Conservation (phyloP, 2,113 vertebrate genomes). For the Calidris pugnax region DNA sequence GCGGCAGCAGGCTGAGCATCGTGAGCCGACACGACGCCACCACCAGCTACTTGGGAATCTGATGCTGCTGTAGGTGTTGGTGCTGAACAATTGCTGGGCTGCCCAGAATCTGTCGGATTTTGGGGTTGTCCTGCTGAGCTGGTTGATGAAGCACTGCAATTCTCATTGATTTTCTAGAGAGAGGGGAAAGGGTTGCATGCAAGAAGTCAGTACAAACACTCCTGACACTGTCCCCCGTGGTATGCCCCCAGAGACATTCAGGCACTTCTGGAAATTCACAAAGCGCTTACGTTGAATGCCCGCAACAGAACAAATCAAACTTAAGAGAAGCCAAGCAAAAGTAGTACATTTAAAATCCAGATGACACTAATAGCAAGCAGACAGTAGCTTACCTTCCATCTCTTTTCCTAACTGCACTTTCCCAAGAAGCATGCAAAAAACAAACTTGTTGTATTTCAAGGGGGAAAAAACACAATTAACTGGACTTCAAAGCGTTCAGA, state of each 20-base stretch:
- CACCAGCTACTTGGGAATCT: constrained; percentile 14
- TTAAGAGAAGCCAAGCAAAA: constrained; percentile 45
- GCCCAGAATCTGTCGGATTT: constrained; percentile 22
- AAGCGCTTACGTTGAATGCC: not conserved
- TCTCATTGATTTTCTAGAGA: constrained; percentile 73
- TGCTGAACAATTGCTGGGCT: constrained; percentile 35
- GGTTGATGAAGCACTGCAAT: constrained; percentile 29
- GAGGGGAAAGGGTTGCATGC: not conserved
- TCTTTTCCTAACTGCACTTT: constrained; percentile 80
- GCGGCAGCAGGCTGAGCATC: constrained; percentile 23
- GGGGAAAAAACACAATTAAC: constrained; percentile 36
- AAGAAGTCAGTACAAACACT: not conserved
- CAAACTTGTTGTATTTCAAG: constrained; percentile 70
- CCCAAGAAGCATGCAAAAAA: constrained; percentile 84
- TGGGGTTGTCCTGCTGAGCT: constrained; percentile 28
- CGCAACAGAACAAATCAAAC: not conserved
- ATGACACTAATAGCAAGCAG: constrained; percentile 38
- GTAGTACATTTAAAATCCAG: constrained; percentile 7
- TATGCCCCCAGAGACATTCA: not conserved
- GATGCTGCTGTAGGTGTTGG: constrained; percentile 45
- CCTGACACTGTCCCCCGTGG: not conserved
- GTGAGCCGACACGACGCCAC: not conserved
- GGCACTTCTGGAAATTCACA: not conserved
- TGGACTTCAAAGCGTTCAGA: constrained; percentile 15
- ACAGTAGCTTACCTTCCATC: constrained; percentile 76